Evolutionary conservation across 2,888 invertebrate species (phyloP).

Genomic region (Listrodromus nycthemerus): DNA sequence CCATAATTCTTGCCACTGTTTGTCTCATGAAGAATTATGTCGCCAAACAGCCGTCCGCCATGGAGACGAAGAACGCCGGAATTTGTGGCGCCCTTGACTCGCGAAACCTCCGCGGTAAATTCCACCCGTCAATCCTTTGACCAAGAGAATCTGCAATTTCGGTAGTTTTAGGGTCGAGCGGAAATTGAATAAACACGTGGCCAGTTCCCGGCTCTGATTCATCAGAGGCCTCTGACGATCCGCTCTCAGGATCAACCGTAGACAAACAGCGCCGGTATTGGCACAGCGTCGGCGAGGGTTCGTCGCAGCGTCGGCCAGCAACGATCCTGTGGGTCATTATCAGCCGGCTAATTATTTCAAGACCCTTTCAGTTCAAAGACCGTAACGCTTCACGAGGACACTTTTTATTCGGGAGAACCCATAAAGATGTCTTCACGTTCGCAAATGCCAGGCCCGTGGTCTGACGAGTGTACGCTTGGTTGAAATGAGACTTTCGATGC

Average conservation of each 20-base stretch:
- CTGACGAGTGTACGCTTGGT: neutral
- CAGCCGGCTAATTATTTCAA: neutral
- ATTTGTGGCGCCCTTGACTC: neutral
- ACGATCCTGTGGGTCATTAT: neutral
- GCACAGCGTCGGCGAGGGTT: neutral
- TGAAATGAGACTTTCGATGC: neutral
- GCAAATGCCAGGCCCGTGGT: neutral
- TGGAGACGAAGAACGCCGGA: neutral
- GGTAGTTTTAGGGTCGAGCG: neutral
- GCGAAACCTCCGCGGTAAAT: neutral
- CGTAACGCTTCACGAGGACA: neutral
- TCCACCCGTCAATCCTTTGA: neutral
- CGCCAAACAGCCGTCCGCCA: neutral
- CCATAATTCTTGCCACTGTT: neutral
- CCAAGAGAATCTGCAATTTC: neutral
- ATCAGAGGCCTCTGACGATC: neutral
- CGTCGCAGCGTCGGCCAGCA: neutral
- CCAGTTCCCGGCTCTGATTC: neutral
- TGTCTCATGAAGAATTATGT: conserved; percentile 28
- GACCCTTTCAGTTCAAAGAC: neutral
- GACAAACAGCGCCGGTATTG: neutral
- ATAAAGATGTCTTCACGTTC: neutral
- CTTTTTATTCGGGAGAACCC: neutral
- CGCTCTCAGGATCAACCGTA: neutral
- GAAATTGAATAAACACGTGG: neutral